These are phyloP conservation scores for Brenthis hecate DNA, from an alignment of 2,888 invertebrate genomes.

Conservation along the genomic window DNA sequence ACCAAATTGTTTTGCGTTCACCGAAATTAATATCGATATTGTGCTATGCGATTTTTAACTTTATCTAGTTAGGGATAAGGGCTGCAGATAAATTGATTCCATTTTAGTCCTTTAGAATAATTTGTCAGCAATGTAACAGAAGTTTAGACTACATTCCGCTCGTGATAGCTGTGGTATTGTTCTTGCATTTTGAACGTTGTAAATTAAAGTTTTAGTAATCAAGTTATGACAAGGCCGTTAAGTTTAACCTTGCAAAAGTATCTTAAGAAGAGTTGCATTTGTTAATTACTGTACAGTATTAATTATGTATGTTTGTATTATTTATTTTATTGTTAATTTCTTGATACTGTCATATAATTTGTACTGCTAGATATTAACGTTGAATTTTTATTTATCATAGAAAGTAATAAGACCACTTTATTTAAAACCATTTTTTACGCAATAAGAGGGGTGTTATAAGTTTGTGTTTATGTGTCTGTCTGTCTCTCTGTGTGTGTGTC, in stretches of 20 bases:
- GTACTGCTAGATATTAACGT: no score
- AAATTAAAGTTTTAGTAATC: slow-evolving; percentile 41
- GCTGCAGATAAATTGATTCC: slow-evolving; percentile 30
- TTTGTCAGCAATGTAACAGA: slow-evolving; percentile 51
- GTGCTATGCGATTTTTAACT: slow-evolving; percentile 24
- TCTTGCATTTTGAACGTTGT: slow-evolving; percentile 40
- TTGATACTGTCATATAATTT: no score
- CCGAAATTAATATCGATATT: slow-evolving; percentile 18
- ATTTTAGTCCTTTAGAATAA: slow-evolving; percentile 13
- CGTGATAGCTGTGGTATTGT: slow-evolving; percentile 52
- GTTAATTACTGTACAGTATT: slow-evolving; percentile 1
- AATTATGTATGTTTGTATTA: not conserved
- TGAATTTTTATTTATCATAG: no score
- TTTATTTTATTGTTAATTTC: no score
- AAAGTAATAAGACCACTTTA: no score
- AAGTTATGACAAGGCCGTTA: slow-evolving; percentile 40
- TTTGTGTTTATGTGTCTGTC: no score
- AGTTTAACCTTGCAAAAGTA: slow-evolving; percentile 27
- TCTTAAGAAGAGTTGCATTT: slow-evolving; percentile 11
- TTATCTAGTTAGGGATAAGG: slow-evolving; percentile 17
- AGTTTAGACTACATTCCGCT: slow-evolving; percentile 72
- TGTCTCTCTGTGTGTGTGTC: no score
- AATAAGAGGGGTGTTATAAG: no score
- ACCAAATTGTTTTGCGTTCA: slow-evolving; percentile 52
- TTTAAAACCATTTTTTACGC: no score